phyloP scores from a whole-genome alignment of 2,113 vertebrate species.

The Chamaea fasciata region DNA sequence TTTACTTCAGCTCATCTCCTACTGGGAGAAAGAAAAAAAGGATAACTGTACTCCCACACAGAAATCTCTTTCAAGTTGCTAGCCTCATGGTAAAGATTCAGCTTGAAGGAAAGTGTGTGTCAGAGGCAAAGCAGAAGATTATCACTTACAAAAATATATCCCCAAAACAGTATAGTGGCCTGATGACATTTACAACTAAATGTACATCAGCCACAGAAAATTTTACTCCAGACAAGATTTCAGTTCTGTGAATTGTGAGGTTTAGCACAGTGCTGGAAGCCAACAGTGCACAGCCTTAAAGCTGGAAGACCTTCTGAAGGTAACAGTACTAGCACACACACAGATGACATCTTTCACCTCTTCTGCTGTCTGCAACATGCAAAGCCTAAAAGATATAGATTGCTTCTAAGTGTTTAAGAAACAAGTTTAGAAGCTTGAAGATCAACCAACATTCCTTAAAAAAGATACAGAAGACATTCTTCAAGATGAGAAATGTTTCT shows the following conservation, averaged over 20 bases:
- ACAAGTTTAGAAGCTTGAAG: neutral
- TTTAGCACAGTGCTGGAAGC: neutral
- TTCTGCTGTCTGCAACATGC: neutral
- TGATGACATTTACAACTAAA: neutral
- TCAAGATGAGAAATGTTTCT: neutral
- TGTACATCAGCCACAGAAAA: neutral
- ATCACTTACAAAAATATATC: slow-evolving; percentile 22
- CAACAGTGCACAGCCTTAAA: neutral
- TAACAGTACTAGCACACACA: neutral
- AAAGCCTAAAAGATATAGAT: neutral
- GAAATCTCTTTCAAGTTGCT: slow-evolving; percentile 39
- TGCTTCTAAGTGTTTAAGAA: neutral
- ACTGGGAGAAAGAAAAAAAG: slow-evolving; percentile 28
- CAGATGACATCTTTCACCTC: neutral
- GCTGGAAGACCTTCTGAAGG: neutral
- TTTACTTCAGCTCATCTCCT: slow-evolving; percentile 23
- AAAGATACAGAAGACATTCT: neutral
- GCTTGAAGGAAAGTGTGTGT: slow-evolving; percentile 17
- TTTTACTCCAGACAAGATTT: neutral
- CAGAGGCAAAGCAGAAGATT: slow-evolving; percentile 13
- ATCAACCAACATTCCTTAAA: neutral
- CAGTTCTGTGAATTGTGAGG: neutral
- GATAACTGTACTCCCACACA: slow-evolving; percentile 39
- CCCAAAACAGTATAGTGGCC: slow-evolving; percentile 11
- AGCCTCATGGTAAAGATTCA: slow-evolving; percentile 31